Evolutionary conservation across 2,113 vertebrate species (phyloP).

Genomic region (Hippopotamus amphibius): DNA sequence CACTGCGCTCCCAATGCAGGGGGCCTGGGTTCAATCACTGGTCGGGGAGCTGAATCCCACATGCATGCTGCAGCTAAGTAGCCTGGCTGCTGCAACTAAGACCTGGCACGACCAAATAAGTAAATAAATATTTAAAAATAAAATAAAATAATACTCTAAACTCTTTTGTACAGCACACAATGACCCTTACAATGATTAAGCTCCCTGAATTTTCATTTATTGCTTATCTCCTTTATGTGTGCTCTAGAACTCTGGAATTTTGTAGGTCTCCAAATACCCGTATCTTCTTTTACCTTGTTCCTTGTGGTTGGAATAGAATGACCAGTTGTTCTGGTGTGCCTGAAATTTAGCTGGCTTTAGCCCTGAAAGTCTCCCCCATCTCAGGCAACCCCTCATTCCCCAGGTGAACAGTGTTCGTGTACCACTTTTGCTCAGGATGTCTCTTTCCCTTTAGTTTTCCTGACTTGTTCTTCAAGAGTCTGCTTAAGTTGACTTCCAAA

Average conservation of each 20-base stretch:
- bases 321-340: neutral
- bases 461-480: neutral
- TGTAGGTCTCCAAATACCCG: neutral
- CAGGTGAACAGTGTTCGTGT: neutral
- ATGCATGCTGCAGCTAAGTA: too few species aligned
- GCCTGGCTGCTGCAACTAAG: too few species aligned
- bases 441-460: neutral
- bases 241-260: neutral
- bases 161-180: neutral
- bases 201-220: neutral
- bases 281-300: neutral
- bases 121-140: neutral
- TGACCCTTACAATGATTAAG: neutral
- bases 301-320: neutral
- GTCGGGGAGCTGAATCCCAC: too few species aligned
- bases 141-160: neutral
- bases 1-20: too few species aligned
- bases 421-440: neutral
- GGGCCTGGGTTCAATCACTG: too few species aligned
- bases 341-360: neutral
- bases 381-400: neutral
- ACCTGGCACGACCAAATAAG: too few species aligned
- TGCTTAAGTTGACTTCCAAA: constrained; percentile 17
- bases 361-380: neutral
- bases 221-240: neutral